phyloP scores from a whole-genome alignment of 2,113 vertebrate species.

The Stomatorhinus ivindoensis region DNA sequence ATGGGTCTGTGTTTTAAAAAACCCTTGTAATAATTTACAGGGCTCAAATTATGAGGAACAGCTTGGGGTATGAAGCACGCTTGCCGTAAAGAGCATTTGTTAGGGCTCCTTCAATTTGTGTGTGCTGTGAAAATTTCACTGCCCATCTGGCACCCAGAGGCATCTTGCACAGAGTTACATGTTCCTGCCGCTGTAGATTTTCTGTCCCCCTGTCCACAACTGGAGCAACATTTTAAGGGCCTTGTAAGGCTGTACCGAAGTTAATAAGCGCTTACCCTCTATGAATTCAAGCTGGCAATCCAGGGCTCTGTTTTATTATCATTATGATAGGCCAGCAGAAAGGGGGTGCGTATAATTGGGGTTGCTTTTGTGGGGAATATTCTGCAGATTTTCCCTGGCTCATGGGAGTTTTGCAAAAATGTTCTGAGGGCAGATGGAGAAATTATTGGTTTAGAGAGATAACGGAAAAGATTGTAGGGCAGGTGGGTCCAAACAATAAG shows the following conservation, averaged over 20 bases:
- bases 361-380: neutral
- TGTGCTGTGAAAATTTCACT: neutral
- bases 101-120: slow-evolving; percentile 1
- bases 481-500: no score
- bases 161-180: neutral
- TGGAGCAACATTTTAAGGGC: neutral
- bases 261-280: neutral
- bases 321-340: neutral
- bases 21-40: neutral
- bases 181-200: neutral
- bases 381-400: neutral
- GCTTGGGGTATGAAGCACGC: neutral
- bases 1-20: neutral
- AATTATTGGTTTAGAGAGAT: no score
- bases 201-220: neutral
- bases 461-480: no score
- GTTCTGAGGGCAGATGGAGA: no score
- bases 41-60: neutral
- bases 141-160: neutral
- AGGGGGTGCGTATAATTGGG: neutral
- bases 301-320: neutral
- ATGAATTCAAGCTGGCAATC: neutral
- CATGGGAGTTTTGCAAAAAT: no score
- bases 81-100: neutral
- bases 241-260: neutral